phyloP scores from a whole-genome alignment of 2,797 vertebrate species.

The Salarias fasciatus region DNA sequence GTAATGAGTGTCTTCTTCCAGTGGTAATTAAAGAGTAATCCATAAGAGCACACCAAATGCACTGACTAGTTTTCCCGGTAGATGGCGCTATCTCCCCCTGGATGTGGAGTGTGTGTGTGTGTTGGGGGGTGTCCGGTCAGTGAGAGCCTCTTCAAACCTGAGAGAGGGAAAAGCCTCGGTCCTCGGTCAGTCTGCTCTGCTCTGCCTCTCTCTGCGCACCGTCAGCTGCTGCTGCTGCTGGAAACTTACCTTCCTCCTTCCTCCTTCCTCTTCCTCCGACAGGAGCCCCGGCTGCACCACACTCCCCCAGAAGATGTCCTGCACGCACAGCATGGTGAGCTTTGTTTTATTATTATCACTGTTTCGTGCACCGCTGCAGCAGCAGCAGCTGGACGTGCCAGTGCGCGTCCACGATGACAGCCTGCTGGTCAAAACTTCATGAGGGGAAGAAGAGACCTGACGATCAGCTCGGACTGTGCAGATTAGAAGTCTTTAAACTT shows the following conservation, averaged over 20 bases:
- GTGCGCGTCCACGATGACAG: background rate
- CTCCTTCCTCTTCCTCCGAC: constrained; percentile 13
- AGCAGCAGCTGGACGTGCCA: background rate
- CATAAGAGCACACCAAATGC: too few species aligned
- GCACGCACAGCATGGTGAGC: constrained; percentile 71
- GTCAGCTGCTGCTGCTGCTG: too few species aligned
- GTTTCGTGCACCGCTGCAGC: constrained; percentile 20
- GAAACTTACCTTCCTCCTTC: too few species aligned
- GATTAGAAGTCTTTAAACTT: constrained; percentile 13
- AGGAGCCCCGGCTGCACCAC: constrained; percentile 38
- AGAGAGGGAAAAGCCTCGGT: constrained; percentile 74
- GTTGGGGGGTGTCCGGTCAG: too few species aligned
- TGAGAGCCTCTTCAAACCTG: constrained; percentile 70
- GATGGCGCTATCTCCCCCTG: constrained; percentile 43
- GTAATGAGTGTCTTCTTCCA: too few species aligned
- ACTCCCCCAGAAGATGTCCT: constrained; percentile 55
- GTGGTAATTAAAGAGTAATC: too few species aligned
- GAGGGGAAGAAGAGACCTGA: background rate
- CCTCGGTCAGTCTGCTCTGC: constrained; percentile 19
- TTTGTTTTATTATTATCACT: constrained; percentile 1
- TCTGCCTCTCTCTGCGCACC: background rate
- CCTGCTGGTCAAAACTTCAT: constrained; percentile 38
- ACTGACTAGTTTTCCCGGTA: constrained; percentile 5
- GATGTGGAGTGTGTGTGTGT: background rate
- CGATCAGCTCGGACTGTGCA: constrained; percentile 3